Conservation (phyloP, 92 coral and sea anemone genomes). For the Heliopora coerulea region DNA sequence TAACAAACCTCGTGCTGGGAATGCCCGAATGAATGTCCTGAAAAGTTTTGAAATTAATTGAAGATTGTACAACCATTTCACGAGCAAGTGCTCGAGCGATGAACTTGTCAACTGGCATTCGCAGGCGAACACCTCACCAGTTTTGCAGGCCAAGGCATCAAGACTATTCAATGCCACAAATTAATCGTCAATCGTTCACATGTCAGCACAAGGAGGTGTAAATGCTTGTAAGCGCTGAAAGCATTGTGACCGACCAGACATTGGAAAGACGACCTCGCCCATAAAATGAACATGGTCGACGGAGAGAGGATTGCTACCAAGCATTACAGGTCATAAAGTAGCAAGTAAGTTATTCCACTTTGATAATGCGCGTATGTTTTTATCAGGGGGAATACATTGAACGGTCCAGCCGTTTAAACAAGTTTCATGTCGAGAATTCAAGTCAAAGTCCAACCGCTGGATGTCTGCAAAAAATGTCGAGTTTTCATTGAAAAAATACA, state of each 20-base stretch:
- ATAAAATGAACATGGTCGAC: too few relatives aligned
- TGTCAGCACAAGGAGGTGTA: slow-evolving; percentile 49
- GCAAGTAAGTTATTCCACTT: too few relatives aligned
- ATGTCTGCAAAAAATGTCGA: not conserved
- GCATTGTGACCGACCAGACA: slow-evolving; percentile 35
- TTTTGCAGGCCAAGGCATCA: not conserved
- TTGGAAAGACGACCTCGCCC: not conserved
- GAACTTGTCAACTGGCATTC: not conserved
- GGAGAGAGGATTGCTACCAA: too few relatives aligned
- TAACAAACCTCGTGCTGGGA: slow-evolving; percentile 23
- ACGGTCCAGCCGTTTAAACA: too few relatives aligned
- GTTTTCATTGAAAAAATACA: not conserved
- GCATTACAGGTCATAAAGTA: too few relatives aligned
- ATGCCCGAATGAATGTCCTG: not conserved
- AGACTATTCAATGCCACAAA: slow-evolving; percentile 20
- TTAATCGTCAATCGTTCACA: slow-evolving; percentile 49
- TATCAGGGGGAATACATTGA: not conserved
- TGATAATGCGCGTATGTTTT: too few relatives aligned
- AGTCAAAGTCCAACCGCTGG: slow-evolving; percentile 6
- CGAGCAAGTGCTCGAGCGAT: not conserved
- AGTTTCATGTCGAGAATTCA: not conserved
- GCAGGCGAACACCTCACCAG: slow-evolving; percentile 21
- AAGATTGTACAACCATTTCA: slow-evolving; percentile 14
- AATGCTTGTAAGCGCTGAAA: slow-evolving; percentile 37
- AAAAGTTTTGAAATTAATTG: not conserved